These are phyloP conservation scores for Myotis lucifugus DNA, from an alignment of 2,113 vertebrate genomes.

Conservation along the genomic window DNA sequence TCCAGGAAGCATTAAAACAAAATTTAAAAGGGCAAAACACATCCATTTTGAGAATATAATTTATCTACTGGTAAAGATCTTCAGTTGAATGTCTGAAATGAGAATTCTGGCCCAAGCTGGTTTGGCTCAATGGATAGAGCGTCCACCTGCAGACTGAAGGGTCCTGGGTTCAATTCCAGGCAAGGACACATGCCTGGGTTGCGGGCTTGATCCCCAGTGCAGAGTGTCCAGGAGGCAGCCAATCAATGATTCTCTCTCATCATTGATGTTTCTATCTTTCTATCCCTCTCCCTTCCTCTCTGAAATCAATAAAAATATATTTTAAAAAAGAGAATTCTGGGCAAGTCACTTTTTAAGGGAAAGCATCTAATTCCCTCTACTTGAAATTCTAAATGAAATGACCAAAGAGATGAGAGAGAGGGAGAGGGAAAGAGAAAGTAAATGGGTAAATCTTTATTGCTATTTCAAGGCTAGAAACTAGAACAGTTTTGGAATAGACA, in stretches of 20 bases:
- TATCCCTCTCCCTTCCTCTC: no score
- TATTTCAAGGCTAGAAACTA: not conserved
- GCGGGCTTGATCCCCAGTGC: no score
- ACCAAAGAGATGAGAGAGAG: not conserved
- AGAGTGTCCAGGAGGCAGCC: no score
- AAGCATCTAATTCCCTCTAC: not conserved
- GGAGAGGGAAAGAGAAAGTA: not conserved
- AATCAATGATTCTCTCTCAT: no score
- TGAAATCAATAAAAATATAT: no score
- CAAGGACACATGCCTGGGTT: no score
- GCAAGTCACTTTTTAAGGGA: not conserved
- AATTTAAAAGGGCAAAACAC: not conserved
- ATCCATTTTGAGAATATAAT: slow-evolving; percentile 6
- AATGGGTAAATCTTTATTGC: not conserved
- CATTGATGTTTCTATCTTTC: no score
- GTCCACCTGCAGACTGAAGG: no score
- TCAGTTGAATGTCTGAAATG: not conserved
- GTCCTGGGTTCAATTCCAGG: no score
- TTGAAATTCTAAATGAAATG: not conserved
- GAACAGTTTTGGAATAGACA: not conserved
- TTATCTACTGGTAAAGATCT: not conserved
- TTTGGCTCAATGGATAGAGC: no score
- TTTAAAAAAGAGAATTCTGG: not conserved
- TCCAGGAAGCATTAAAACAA: not conserved
- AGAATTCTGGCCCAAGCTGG: not conserved